phyloP scores from a whole-genome alignment of 35 echinoderm and acorn worm genomes.

The Hemicentrotus pulcherrimus region DNA sequence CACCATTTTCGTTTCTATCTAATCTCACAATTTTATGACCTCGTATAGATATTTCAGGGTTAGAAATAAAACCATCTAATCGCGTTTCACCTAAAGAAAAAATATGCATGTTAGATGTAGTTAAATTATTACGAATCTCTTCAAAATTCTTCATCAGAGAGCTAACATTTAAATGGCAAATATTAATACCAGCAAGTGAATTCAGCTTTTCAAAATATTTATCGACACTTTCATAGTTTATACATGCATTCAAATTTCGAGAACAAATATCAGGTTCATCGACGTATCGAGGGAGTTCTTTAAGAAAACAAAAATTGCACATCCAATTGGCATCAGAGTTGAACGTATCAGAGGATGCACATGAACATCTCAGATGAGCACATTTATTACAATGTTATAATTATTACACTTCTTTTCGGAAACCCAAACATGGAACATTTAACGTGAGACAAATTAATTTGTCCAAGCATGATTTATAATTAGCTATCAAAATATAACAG shows the following conservation, averaged over 20 bases:
- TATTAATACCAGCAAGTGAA: neutral
- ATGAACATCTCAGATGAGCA: neutral
- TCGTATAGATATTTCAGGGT: too few species aligned
- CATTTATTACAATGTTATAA: neutral
- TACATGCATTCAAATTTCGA: neutral
- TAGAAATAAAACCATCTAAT: neutral
- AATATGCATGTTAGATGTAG: constrained; percentile 7
- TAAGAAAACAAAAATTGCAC: neutral
- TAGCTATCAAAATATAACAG: neutral
- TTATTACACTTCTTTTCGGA: neutral
- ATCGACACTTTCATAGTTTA: constrained; percentile 16
- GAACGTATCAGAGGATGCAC: too few species aligned
- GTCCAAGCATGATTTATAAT: neutral
- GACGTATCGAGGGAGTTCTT: constrained; percentile 2
- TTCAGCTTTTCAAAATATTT: neutral
- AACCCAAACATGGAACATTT: constrained; percentile 10
- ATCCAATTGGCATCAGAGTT: too few species aligned
- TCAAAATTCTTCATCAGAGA: too few species aligned
- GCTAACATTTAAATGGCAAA: too few species aligned
- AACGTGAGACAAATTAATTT: neutral
- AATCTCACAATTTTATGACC: constrained; percentile 28
- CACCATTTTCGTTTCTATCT: constrained; percentile 11
- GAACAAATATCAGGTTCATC: neutral
- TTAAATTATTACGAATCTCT: constrained; percentile 7
- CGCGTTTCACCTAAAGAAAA: constrained; percentile 4